Base-by-base conservation (phyloP, 53 echinoderm and acorn worm species). In the Antedon mediterranea region DNA sequence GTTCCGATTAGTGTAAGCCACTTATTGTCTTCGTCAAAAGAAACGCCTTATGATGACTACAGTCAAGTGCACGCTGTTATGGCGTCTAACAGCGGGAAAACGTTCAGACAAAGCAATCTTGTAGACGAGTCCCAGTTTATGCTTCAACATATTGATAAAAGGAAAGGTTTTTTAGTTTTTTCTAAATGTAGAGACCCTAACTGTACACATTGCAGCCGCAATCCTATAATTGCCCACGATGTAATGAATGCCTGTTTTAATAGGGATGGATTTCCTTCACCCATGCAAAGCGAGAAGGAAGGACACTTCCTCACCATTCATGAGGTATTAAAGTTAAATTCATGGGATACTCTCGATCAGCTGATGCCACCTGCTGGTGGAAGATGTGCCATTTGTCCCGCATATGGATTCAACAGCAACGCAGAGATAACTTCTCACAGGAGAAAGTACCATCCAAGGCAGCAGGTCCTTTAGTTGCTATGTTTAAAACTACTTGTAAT, bases 161-260 rank as follows among this genome's bases (percentile, higher is more conserved):
- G 83, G 26, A 77, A 76, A 23, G 80, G 83, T 6, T 74, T 75
- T 34, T 23, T 79, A 14, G 32, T 77, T 11, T 82, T 83, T 71
- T 29, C 78, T 20, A 88, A 81, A 42, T 88, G 88, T 43, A 42
- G 78, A 26, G 34, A 73, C 0, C 71, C 43, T 0, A 34, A 73
- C 27, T 32, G 34, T 7, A 28, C 28, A 28, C 81, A 75, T 31
- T 79, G 43, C 15, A 27, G 31, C 3, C 11, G 26, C 7, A 8
- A 34, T 70, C 33, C 31, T 30, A 57, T 57, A 3, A 1, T 11
- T 8, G 57, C 57, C 11, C 57, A 57, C 13, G 23, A 11, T 26
- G 11, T 57, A 57, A 57, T 57, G 57, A 26, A 57, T 11, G 23
- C 9, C 2, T 11, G 23, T 57, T 57, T 57, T 26, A 8, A 57